Conservation (phyloP, 2,113 vertebrate species). For the Dromiciops gliroides region DNA sequence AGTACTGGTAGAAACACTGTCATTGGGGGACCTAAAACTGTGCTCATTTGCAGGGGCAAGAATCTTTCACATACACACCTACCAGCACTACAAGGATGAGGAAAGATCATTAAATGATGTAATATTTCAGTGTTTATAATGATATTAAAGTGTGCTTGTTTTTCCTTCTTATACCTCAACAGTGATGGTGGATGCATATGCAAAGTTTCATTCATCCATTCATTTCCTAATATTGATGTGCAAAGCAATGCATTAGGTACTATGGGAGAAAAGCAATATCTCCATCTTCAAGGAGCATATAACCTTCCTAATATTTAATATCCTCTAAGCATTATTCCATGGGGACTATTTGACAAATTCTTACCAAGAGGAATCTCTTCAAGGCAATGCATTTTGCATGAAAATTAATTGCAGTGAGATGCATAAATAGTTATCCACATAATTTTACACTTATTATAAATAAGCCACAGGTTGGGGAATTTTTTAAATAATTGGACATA, state of each 20-base stretch:
- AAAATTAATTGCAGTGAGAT: not conserved
- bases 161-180: not conserved
- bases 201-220: slow-evolving; percentile 25
- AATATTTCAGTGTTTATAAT: not conserved
- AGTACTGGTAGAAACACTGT: not conserved
- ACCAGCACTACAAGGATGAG: not conserved
- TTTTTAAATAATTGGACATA: not conserved
- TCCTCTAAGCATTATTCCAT: not conserved
- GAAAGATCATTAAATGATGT: slow-evolving; percentile 4
- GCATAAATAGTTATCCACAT: not conserved
- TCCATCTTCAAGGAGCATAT: not conserved
- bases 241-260: not conserved
- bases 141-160: not conserved
- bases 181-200: slow-evolving; percentile 22
- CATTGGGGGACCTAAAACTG: not conserved
- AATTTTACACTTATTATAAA: not conserved
- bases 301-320: slow-evolving; percentile 24
- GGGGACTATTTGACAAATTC: not conserved
- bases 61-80: not conserved
- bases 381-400: not conserved
- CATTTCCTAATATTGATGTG: not conserved
- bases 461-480: not conserved
- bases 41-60: not conserved
- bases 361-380: slow-evolving; percentile 1
- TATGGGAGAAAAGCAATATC: not conserved